phyloP scores from a whole-genome alignment of 2,113 vertebrate species.

The Oxyruncus cristatus region DNA sequence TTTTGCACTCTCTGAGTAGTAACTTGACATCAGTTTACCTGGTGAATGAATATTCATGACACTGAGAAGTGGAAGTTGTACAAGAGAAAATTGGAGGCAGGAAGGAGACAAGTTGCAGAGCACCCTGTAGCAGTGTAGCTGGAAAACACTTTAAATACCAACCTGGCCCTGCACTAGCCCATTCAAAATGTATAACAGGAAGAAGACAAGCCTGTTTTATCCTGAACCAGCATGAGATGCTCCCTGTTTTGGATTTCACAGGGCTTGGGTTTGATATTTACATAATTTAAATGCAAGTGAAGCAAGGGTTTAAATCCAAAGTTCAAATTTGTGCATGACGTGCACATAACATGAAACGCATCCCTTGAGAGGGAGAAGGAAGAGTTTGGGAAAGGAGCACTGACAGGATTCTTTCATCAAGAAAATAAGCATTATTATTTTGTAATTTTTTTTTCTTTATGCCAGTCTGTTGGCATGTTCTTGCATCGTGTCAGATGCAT shows the following conservation, averaged over 20 bases:
- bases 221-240: background rate
- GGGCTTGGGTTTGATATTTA: slow-evolving; percentile 48
- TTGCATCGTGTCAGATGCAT: background rate
- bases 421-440: slow-evolving; percentile 33
- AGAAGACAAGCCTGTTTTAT: slow-evolving; percentile 8
- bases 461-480: slow-evolving; percentile 1
- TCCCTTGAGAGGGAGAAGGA: background rate
- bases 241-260: slow-evolving; percentile 25
- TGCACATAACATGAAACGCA: background rate
- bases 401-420: slow-evolving; percentile 18
- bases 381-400: background rate
- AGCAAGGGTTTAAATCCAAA: slow-evolving; percentile 47
- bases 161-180: background rate
- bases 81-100: background rate
- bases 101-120: background rate
- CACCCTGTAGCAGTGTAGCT: background rate
- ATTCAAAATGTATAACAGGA: background rate
- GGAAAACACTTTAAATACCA: background rate
- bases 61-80: background rate
- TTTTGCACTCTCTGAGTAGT: background rate
- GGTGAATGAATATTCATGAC: background rate
- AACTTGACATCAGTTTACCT: background rate
- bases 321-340: slow-evolving; percentile 20
- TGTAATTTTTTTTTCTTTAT: background rate
- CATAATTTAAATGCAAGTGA: slow-evolving; percentile 32